Base-by-base conservation (phyloP, 2,888 invertebrate species). In the Melolontha melolontha region DNA sequence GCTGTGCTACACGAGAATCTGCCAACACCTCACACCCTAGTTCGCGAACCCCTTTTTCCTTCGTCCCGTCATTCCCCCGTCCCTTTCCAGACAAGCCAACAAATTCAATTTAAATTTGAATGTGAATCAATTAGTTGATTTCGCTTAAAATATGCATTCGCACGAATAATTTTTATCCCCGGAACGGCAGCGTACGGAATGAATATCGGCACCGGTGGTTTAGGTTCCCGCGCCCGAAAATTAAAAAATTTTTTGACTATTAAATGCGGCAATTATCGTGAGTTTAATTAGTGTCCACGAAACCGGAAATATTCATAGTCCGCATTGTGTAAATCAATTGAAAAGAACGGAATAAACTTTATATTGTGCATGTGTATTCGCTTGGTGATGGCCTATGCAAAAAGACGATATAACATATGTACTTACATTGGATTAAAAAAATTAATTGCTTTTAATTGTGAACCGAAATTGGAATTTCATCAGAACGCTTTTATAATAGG, bases 91-190 rank as follows among this genome's bases (percentile, higher is more conserved):
- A 44, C 54, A 14, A 47, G 39, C 67, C 63, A 39, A 57, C 62
- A 64, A 73, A 74, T 71, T 73, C 73, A 74, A 74, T 74, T 73
- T 72, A 71, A 73, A 74, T 73, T 71, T 73, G 69, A 72, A 73
- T 71, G 72, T 71, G 70, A 73, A 73, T 72, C 71, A 67, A 69
- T 69, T 69, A 66, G 66, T 66, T 66, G 68, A 64, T 68, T 68
- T 57, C 64, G 64, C 57, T 65, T 57, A 64, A 68, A 68, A 68
- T 68, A 68, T 68, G 64, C 59, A 64, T 55, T 29, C 66, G 55
- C 66, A 66, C 55, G 66, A 62, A 67, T 67, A 62, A 62, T 67
- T 67, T 67, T 62, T 67, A 67, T 67, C 62, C 22, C 50, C 59
- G 59, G 49, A 62, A 52, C 12, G 39, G 63, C 51, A 22, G 57